A percentile compares a stretch with the other conserved stretches of the same genome.
phyloP scores from a whole-genome alignment of 2,113 vertebrate species.

The Daubentonia madagascariensis region DNA sequence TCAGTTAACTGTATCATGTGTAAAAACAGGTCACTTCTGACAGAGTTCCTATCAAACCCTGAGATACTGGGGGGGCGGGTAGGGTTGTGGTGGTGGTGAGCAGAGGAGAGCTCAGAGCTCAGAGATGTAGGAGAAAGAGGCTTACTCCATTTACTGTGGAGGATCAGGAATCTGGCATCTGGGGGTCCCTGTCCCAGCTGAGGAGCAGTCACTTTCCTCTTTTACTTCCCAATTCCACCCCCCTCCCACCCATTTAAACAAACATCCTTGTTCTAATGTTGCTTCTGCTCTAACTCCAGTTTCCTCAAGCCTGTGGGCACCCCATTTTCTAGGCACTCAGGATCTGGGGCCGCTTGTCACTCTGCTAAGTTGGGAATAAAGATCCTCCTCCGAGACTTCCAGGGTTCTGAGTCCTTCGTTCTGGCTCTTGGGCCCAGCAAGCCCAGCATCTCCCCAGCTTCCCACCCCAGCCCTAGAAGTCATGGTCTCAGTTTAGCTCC shows the following conservation, averaged over 20 bases:
- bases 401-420: neutral
- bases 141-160: neutral
- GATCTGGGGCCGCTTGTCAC: neutral
- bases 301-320: neutral
- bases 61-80: neutral
- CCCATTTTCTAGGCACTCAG: neutral
- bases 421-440: neutral
- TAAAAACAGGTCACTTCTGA: constrained; percentile 23
- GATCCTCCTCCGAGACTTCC: neutral
- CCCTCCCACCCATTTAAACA: neutral
- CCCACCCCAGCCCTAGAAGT: constrained; percentile 49
- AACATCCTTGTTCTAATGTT: neutral
- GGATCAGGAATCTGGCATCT: neutral
- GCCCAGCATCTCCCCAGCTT: neutral
- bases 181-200: neutral
- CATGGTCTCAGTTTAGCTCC: constrained; percentile 36
- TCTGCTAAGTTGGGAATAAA: neutral
- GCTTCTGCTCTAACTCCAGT: neutral
- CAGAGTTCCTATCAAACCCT: neutral
- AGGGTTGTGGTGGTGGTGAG: neutral
- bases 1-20: neutral
- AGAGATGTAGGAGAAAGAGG: neutral
- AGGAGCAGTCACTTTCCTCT: neutral
- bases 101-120: neutral
- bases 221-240: neutral